A percentile compares a stretch with the other conserved stretches of the same genome.
These are phyloP conservation scores for Drosophila equinoxialis DNA, from an alignment of 1,140 invertebrate genomes.

Conservation along the genomic window DNA sequence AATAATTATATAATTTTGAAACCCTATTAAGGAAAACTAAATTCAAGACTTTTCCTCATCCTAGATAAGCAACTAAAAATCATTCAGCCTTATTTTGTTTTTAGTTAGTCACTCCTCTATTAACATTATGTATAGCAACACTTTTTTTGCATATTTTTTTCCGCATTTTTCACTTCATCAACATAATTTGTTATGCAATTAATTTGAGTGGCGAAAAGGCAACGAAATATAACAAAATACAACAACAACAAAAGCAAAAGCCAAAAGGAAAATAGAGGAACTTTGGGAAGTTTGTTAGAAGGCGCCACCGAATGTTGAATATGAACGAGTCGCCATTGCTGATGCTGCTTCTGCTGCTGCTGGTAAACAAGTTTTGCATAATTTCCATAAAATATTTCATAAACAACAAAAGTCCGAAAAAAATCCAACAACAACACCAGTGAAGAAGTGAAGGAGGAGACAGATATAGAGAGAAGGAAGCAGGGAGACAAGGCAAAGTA, in stretches of 20 bases:
- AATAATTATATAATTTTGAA: not conserved
- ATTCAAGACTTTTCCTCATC: not conserved
- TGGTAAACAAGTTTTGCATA: conserved; percentile 66
- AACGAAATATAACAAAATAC: not conserved
- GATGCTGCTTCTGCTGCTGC: not conserved
- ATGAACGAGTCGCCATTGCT: conserved; percentile 30
- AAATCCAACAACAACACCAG: not conserved
- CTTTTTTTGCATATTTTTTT: conserved; percentile 3
- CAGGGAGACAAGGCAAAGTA: conserved; percentile 21
- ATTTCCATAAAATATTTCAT: conserved; percentile 62
- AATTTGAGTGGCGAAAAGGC: conserved; percentile 56
- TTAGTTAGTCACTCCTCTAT: conserved; percentile 9
- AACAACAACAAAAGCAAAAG: not conserved
- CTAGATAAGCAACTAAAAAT: not conserved
- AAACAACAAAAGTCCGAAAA: conserved; percentile 52
- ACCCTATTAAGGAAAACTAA: not conserved
- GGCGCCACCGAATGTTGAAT: conserved; percentile 47
- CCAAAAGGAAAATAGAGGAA: not conserved
- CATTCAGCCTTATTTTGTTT: not conserved
- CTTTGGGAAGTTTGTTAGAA: conserved; percentile 46
- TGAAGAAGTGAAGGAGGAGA: not conserved
- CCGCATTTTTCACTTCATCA: conserved; percentile 41
- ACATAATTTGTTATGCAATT: conserved; percentile 68
- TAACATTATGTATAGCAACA: not conserved
- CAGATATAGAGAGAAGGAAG: not conserved